A percentile compares a stretch with the other conserved stretches of the same genome.
Conservation (phyloP, 2,113 vertebrate species). For the Polypterus bichir region DNA sequence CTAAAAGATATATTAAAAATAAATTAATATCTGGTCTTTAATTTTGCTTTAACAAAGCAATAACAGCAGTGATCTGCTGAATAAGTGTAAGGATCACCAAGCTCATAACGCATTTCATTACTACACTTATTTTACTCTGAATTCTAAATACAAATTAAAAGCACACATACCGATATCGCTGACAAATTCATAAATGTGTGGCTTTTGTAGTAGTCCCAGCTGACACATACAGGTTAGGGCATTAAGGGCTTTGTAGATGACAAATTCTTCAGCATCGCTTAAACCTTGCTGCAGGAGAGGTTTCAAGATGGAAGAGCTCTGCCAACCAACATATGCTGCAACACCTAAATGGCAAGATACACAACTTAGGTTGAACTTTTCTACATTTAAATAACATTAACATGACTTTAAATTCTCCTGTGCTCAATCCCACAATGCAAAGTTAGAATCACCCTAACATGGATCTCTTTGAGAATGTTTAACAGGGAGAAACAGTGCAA, state of each 20-base stretch:
- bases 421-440: too few species aligned
- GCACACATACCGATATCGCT: conserved; percentile 74
- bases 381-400: too few species aligned
- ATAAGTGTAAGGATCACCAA: too few species aligned
- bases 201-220: conserved; percentile 85
- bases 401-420: too few species aligned
- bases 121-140: too few species aligned
- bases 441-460: too few species aligned
- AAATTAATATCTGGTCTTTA: not conserved
- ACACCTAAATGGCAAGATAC: conserved; percentile 55
- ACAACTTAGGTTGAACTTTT: not conserved
- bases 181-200: conserved; percentile 92
- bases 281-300: conserved; percentile 91
- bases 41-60: too few species aligned
- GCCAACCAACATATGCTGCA: conserved; percentile 95
- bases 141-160: too few species aligned
- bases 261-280: conserved; percentile 93
- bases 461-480: too few species aligned
- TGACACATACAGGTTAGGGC: conserved; percentile 96
- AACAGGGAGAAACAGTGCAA: too few species aligned
- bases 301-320: conserved; percentile 93
- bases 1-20: conserved; percentile 33
- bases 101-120: too few species aligned
- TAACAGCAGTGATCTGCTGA: too few species aligned
- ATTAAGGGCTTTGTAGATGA: conserved; percentile 91